Conservation (phyloP, 2,888 invertebrate species). For the Euproctis similis region DNA sequence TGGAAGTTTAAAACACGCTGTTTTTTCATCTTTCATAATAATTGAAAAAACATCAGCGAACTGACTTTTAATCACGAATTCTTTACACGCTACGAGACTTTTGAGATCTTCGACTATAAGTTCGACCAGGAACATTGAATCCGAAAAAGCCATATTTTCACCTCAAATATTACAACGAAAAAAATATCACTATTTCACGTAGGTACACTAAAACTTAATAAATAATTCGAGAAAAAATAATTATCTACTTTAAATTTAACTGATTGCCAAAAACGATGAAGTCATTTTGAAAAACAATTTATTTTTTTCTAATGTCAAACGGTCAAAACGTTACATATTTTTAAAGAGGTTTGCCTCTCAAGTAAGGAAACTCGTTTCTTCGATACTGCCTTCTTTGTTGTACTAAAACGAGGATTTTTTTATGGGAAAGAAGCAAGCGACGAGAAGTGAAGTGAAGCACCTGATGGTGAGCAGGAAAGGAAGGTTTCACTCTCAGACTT, state of each 20-base stretch:
- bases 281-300: too few species aligned
- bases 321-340: too few species aligned
- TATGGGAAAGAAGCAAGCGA: too few species aligned
- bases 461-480: too few species aligned
- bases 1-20: not conserved
- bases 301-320: too few species aligned
- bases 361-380: too few species aligned
- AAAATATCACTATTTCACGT: constrained; percentile 3
- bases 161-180: constrained; percentile 4
- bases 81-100: constrained; percentile 33
- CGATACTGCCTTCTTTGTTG: too few species aligned
- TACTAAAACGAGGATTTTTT: too few species aligned
- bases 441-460: too few species aligned
- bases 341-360: too few species aligned
- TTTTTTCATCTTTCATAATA: constrained; percentile 34
- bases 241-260: constrained; percentile 15
- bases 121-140: constrained; percentile 60
- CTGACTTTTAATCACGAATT: constrained; percentile 39
- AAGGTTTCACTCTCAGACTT: too few species aligned
- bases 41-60: constrained; percentile 52
- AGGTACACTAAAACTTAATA: not conserved
- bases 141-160: constrained; percentile 45
- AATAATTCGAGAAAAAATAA: not conserved
- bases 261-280: constrained; percentile 28
- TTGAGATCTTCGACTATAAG: constrained; percentile 43